Evolutionary conservation across 2,888 invertebrate genomes (phyloP).

Genomic region (Mythimna pallens): DNA sequence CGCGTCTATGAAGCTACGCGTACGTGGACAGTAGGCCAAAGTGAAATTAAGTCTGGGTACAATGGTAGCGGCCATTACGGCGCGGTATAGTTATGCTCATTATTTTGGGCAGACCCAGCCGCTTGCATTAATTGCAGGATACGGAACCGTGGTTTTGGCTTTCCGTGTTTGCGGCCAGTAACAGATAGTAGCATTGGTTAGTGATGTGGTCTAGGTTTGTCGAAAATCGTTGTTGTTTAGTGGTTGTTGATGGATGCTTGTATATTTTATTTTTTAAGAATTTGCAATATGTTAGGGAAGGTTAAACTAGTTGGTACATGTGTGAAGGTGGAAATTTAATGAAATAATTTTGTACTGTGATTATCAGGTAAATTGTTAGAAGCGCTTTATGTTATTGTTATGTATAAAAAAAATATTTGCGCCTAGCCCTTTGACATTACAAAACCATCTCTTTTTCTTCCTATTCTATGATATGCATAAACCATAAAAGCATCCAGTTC

Average conservation of each 20-base stretch:
- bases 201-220: slow-evolving; percentile 56
- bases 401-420: too few species aligned
- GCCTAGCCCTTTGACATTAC: too few species aligned
- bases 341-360: too few species aligned
- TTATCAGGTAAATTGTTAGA: too few species aligned
- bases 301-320: background rate
- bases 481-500: too few species aligned
- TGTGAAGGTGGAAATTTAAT: too few species aligned
- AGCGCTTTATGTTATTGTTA: too few species aligned
- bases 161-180: slow-evolving; percentile 65
- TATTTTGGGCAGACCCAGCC: slow-evolving; percentile 62
- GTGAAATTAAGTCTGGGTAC: slow-evolving; percentile 59
- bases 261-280: background rate
- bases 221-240: slow-evolving; percentile 19
- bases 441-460: too few species aligned
- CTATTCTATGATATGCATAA: too few species aligned
- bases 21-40: background rate
- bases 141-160: slow-evolving; percentile 71
- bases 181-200: slow-evolving; percentile 60
- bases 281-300: background rate
- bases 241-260: background rate
- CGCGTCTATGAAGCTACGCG: too few species aligned
- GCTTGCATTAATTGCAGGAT: slow-evolving; percentile 72
- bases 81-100: slow-evolving; percentile 61
- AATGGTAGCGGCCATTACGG: slow-evolving; percentile 59